Conservation (phyloP, 1,140 invertebrate species). For the Ceratosolen fusciceps region DNA sequence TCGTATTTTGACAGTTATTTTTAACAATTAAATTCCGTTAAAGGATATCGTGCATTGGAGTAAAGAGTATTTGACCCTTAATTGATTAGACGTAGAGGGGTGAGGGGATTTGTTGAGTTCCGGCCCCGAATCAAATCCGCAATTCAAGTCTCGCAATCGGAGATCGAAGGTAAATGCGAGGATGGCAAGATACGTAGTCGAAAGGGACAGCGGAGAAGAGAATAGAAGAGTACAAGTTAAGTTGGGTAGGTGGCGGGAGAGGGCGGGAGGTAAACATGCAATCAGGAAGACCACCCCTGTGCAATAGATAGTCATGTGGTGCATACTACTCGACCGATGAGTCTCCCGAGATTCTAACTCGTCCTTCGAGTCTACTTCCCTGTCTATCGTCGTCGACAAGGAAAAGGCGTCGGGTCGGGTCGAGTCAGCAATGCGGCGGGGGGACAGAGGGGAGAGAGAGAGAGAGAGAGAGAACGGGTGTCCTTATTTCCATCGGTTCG, state of each 20-base stretch:
- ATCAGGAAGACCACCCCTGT: constrained; percentile 37
- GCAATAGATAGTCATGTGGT: constrained; percentile 20
- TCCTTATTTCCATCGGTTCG: neutral
- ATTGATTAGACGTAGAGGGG: too few relatives aligned
- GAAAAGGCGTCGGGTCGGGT: too few relatives aligned
- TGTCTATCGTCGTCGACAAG: too few relatives aligned
- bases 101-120: neutral
- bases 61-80: too few relatives aligned
- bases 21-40: too few relatives aligned
- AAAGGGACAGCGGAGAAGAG: neutral
- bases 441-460: neutral
- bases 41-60: too few relatives aligned
- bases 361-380: constrained; percentile 39
- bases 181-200: too few relatives aligned
- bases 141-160: neutral
- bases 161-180: neutral
- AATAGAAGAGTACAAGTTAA: neutral
- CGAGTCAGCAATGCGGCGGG: neutral
- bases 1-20: too few relatives aligned
- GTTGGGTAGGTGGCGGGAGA: too few relatives aligned
- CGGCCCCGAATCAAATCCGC: neutral
- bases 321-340: constrained; percentile 21
- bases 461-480: neutral
- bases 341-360: constrained; percentile 34
- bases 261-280: neutral